A percentile compares a stretch with the other conserved stretches of the same genome.
These are phyloP conservation scores for Stegophylla sp. DNA, from an alignment of 2,888 invertebrate species.

Conservation along the genomic window DNA sequence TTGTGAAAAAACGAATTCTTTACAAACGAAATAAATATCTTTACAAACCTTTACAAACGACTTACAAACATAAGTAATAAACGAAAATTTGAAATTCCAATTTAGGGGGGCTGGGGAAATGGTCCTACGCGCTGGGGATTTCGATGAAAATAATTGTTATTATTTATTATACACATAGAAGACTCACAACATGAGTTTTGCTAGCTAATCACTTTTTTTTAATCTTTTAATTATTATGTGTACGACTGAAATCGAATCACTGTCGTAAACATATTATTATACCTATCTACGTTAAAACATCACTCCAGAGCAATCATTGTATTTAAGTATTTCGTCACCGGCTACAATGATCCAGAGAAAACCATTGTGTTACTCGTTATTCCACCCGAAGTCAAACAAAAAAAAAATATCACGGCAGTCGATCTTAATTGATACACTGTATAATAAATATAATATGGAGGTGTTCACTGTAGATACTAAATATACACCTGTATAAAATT, in stretches of 20 bases:
- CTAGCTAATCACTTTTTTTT: not conserved
- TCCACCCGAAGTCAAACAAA: not conserved
- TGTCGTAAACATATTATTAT: not conserved
- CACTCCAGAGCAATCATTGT: not conserved
- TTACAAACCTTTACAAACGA: too few relatives aligned
- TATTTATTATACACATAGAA: not conserved
- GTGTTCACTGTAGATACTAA: too few relatives aligned
- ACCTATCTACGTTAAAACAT: not conserved
- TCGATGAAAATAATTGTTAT: not conserved
- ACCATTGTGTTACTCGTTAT: conserved; percentile 2
- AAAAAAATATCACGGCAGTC: not conserved
- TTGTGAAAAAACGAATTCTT: too few relatives aligned
- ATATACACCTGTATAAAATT: not conserved
- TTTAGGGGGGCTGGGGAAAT: too few relatives aligned
- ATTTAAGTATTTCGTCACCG: not conserved
- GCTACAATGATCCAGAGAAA: not conserved
- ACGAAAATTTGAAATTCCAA: too few relatives aligned
- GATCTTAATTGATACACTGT: conserved; percentile 36
- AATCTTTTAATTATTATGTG: not conserved
- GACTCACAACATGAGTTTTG: not conserved
- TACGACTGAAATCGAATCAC: not conserved
- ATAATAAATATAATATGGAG: not conserved
- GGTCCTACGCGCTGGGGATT: not conserved
- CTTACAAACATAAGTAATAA: too few relatives aligned
- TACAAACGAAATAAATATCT: too few relatives aligned